These are phyloP conservation scores for Cephus nigrinus DNA, from an alignment of 2,888 invertebrate genomes.

Conservation along the genomic window DNA sequence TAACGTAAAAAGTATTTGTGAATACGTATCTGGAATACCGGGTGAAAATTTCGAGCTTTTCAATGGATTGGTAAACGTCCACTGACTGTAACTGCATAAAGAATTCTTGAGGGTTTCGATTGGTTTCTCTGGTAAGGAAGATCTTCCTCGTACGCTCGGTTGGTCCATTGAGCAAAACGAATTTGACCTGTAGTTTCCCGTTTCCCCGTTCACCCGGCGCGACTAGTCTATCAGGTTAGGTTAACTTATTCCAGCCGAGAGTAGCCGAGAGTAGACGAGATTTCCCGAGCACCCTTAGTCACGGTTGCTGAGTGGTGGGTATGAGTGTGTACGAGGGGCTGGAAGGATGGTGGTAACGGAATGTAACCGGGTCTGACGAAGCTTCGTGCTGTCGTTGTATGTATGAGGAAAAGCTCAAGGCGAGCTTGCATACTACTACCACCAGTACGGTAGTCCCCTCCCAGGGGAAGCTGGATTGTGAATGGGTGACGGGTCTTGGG, in stretches of 20 bases:
- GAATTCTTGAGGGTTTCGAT: not conserved
- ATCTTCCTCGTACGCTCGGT: constrained; percentile 20
- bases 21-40: not conserved
- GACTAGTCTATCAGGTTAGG: not conserved
- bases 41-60: not conserved
- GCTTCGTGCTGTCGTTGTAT: constrained; percentile 15
- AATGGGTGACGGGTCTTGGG: constrained; percentile 33
- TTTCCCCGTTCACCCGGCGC: not conserved
- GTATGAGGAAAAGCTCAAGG: constrained; percentile 17
- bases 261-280: constrained; percentile 16
- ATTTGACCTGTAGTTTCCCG: constrained; percentile 23
- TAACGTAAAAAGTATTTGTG: not conserved
- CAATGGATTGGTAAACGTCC: not conserved
- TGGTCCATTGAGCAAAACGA: constrained; percentile 32
- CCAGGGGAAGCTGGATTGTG: constrained; percentile 27
- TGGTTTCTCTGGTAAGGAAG: not conserved
- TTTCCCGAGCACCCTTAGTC: constrained; percentile 14
- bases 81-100: not conserved
- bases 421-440: constrained; percentile 8
- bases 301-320: constrained; percentile 6
- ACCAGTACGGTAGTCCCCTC: constrained; percentile 23
- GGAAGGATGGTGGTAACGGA: not conserved
- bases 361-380: constrained; percentile 1
- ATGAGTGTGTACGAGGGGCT: constrained; percentile 5
- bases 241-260: constrained; percentile 8